These are phyloP conservation scores for Hippocampus barbouri DNA, from an alignment of 2,113 vertebrate genomes.

Conservation along the genomic window DNA sequence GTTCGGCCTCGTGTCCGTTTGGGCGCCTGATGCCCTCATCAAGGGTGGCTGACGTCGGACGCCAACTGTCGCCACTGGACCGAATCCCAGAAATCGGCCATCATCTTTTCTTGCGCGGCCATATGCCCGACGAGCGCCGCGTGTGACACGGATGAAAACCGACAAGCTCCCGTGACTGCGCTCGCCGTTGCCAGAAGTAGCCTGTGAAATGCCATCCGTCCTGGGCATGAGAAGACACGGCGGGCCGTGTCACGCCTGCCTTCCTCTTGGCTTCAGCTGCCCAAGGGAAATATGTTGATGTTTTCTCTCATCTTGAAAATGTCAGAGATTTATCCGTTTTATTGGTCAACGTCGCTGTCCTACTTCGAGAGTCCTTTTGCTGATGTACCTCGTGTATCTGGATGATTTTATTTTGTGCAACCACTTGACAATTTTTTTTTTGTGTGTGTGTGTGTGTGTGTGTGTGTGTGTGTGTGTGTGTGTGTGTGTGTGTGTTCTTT, in stretches of 20 bases:
- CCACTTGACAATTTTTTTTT: too few relatives aligned
- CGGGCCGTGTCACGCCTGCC: conserved; percentile 20
- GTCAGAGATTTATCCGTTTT: background rate
- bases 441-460: too few relatives aligned
- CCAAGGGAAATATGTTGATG: conserved; percentile 12
- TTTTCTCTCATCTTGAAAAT: conserved; percentile 10
- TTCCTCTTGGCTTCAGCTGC: conserved; percentile 15
- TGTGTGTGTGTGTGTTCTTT: too few relatives aligned
- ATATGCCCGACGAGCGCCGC: conserved; percentile 41
- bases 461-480: too few relatives aligned
- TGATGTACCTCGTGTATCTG: background rate
- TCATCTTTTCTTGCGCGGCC: conserved; percentile 44
- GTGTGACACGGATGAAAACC: conserved; percentile 46
- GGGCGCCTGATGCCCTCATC: conserved; percentile 48
- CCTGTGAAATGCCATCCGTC: conserved; percentile 40
- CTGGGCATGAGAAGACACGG: conserved; percentile 18
- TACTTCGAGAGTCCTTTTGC: background rate
- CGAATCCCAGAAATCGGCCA: conserved; percentile 62
- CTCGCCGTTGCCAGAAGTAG: conserved; percentile 24
- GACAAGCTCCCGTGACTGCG: conserved; percentile 42
- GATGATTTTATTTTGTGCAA: too few relatives aligned
- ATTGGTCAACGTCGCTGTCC: background rate
- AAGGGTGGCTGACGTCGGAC: conserved; percentile 62
- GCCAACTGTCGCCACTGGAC: conserved; percentile 72
- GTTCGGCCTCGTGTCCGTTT: conserved; percentile 34